Base-by-base conservation (phyloP, 2,888 invertebrate genomes). In the Ophion ellenae region DNA sequence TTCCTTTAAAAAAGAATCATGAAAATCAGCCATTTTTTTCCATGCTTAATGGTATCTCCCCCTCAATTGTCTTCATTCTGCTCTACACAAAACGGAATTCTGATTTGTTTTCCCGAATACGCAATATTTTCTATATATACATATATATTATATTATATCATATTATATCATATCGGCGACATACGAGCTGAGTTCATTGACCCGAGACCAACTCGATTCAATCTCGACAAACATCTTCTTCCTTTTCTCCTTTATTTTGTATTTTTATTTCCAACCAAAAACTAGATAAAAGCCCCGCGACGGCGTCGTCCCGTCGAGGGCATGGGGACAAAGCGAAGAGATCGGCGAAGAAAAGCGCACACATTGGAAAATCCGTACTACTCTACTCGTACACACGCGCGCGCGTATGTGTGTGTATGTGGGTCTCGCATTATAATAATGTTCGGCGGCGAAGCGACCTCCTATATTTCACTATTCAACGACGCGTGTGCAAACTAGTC, bases 401-500 rank as follows among this genome's bases (percentile, higher is more conserved):
- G 9, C 9, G 40, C 1, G 36, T 36, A 7, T 14, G 53, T 17
- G 53, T 53, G 14, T 17, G 53, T 3, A 3, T 3, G 17, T 2
- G 14, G 11, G 53, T 53, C 53, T 17, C 17, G 53, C 5, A 53
- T 53, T 53, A 53, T 53, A 53, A 53, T 53, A 53, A 53, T 24
- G 20, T 45, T 40, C 45, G n/a, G 63, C 45, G 45, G 45, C 59
- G n/a, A 66, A 47, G 20, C 28, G 67, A 40, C 61, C 61, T 67
- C 59, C 47, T 47, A 67, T 61, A 53, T 53, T 5, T 53, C 53
- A 17, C 53, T 53, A 53, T 53, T 81, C 28, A 75, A 61, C 81
- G 81, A 74, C 32, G 74, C 81, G 74, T 69, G 67, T n/a, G 67
- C 17, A 61, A 81, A 45, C 74, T 67, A 45, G 59, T 59, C 47